Percentiles rank a stretch among this genome's conserved stretches.
phyloP scores from a whole-genome alignment of 2,888 invertebrate genomes.

The Epistrophe eligans region DNA sequence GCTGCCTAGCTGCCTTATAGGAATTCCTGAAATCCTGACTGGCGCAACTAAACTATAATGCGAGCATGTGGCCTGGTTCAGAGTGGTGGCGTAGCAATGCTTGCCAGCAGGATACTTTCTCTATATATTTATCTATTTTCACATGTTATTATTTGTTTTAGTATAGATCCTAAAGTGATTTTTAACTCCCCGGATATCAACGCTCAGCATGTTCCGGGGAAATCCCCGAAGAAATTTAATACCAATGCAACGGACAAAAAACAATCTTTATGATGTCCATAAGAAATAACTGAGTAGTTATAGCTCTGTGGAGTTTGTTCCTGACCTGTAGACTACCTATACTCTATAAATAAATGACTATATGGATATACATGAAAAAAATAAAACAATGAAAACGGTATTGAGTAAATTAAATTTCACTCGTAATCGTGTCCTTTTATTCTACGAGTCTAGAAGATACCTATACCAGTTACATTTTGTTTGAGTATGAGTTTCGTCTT shows the following conservation, averaged over 20 bases:
- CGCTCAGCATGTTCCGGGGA: conserved; percentile 40
- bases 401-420: conserved; percentile 67
- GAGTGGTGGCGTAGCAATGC: neutral
- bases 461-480: conserved; percentile 45
- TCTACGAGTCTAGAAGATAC: neutral
- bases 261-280: conserved; percentile 55
- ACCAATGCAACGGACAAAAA: conserved; percentile 15
- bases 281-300: conserved; percentile 20
- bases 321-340: neutral
- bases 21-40: neutral
- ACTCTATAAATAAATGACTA: neutral
- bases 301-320: neutral
- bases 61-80: neutral
- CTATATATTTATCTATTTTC: conserved; percentile 45
- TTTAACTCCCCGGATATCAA: conserved; percentile 51
- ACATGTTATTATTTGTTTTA: conserved; percentile 56
- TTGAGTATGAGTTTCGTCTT: conserved; percentile 5
- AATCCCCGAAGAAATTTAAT: conserved; percentile 38
- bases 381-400: conserved; percentile 52
- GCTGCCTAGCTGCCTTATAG: neutral
- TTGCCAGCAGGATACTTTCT: conserved; percentile 51
- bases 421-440: neutral
- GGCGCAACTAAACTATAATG: neutral
- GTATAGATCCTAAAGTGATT: conserved; percentile 52
- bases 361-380: neutral